Conservation (phyloP, 1,140 invertebrate species). For the Babylonia areolata region DNA sequence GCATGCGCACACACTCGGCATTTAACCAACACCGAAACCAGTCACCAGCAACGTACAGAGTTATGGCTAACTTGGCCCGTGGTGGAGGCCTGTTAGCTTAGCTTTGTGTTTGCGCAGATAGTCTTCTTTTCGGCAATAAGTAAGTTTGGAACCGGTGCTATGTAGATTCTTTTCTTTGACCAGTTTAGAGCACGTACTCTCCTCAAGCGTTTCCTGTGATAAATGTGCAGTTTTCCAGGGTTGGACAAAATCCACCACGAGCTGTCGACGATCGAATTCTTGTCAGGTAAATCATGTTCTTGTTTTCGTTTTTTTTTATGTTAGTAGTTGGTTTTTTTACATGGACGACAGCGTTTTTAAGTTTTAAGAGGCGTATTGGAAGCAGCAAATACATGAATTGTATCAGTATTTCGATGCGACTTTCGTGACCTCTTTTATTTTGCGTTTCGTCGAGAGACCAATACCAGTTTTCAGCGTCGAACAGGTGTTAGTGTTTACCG, state of each 20-base stretch:
- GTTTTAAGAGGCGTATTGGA: background rate
- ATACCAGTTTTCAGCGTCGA: background rate
- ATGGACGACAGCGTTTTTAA: background rate
- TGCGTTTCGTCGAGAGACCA: background rate
- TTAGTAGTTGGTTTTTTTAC: background rate
- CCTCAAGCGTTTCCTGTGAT: slow-evolving; percentile 32
- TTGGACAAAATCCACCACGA: slow-evolving; percentile 4
- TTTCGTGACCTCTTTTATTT: slow-evolving; percentile 25
- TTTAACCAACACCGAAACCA: slow-evolving; percentile 24
- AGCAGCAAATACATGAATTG: too few species aligned
- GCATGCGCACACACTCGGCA: slow-evolving; percentile 30
- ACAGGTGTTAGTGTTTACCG: background rate
- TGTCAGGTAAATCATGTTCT: background rate
- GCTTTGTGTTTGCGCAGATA: slow-evolving; percentile 23
- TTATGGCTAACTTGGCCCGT: slow-evolving; percentile 24
- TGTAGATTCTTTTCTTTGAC: slow-evolving; percentile 20
- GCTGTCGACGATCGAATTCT: slow-evolving; percentile 25
- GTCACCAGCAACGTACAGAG: slow-evolving; percentile 17
- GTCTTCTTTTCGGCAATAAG: slow-evolving; percentile 23
- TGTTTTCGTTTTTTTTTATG: background rate
- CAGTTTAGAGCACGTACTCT: background rate
- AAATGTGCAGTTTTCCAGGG: slow-evolving; percentile 30
- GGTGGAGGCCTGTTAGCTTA: slow-evolving; percentile 29
- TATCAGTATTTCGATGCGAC: too few species aligned
- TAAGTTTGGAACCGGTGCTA: slow-evolving; percentile 21